Evolutionary conservation across 2,797 vertebrate species (phyloP).

Genomic region (Sciurus carolinensis): DNA sequence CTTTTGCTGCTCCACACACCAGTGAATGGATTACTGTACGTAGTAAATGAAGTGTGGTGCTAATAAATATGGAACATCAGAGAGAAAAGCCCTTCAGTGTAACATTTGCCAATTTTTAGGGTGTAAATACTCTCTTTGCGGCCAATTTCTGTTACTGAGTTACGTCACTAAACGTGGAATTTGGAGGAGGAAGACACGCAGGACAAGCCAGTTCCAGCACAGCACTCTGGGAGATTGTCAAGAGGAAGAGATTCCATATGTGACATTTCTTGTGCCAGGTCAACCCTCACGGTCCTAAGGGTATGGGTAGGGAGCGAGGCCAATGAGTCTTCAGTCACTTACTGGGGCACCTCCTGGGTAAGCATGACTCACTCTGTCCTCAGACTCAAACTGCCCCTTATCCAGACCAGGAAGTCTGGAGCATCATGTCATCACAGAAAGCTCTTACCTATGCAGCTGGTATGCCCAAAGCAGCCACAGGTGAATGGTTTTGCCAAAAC

Average conservation of each 20-base stretch:
- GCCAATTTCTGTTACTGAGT: conserved; percentile 14
- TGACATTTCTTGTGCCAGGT: not conserved
- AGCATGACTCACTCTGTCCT: not conserved
- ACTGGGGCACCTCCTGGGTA: not conserved
- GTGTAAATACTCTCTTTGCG: not conserved
- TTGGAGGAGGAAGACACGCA: not conserved
- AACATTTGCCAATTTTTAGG: not conserved
- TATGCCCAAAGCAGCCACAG: not conserved
- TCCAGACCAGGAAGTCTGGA: not conserved
- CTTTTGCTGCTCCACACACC: not conserved
- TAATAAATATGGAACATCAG: not conserved
- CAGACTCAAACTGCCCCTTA: not conserved
- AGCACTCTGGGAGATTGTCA: not conserved
- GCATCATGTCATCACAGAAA: not conserved
- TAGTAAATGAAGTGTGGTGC: not conserved
- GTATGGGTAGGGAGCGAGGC: not conserved
- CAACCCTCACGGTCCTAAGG: not conserved
- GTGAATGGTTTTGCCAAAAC: not conserved
- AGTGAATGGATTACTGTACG: not conserved
- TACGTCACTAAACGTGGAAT: not conserved
- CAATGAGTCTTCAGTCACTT: not conserved
- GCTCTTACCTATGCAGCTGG: not conserved
- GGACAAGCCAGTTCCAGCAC: not conserved
- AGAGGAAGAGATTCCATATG: not conserved
- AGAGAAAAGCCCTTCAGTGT: not conserved